Conservation (phyloP, 2,113 vertebrate species). For the Phyllostomus discolor region DNA sequence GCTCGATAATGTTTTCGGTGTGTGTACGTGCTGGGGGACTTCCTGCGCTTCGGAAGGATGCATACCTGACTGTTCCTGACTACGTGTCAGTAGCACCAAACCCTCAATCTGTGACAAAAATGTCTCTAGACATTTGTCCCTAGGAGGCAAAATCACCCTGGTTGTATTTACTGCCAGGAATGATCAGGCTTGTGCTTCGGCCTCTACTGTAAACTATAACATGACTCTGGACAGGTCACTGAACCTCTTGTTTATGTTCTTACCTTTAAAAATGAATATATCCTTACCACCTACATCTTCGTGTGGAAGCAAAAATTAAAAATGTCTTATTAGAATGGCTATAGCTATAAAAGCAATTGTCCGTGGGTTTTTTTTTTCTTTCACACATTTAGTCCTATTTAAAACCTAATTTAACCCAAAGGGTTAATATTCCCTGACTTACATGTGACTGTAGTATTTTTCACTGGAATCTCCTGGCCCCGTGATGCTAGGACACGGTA, state of each 20-base stretch:
- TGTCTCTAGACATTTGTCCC: not conserved
- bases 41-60: not conserved
- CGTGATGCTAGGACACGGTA: not conserved
- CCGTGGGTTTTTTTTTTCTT: not conserved
- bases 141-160: not conserved
- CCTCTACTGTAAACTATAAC: not conserved
- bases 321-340: not conserved
- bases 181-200: not conserved
- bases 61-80: not conserved
- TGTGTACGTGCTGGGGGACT: not conserved
- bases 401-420: not conserved
- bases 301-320: not conserved
- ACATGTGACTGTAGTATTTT: not conserved
- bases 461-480: not conserved
- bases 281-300: not conserved
- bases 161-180: not conserved
- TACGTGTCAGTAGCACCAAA: not conserved
- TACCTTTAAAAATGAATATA: not conserved
- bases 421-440: not conserved
- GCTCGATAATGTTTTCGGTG: not conserved
- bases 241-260: not conserved
- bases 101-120: not conserved
- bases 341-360: not conserved
- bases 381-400: not conserved
- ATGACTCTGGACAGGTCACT: not conserved